Percentiles rank a stretch among this genome's conserved stretches.
phyloP scores from a whole-genome alignment of 2,797 vertebrate genomes.

The Synanceia verrucosa region DNA sequence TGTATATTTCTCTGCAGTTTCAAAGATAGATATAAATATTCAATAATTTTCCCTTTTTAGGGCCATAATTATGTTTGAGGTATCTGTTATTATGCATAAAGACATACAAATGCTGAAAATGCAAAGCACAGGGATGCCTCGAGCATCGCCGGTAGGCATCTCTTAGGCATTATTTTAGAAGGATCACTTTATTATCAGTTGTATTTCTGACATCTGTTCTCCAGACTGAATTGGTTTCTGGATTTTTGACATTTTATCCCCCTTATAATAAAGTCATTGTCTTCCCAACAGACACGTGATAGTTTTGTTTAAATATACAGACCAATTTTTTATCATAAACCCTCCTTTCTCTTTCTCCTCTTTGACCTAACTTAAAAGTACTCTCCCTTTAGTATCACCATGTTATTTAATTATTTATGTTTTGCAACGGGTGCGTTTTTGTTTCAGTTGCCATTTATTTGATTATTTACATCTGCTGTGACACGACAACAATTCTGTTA shows the following conservation, averaged over 20 bases:
- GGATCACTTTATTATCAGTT: constrained; percentile 12
- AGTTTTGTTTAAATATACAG: constrained; percentile 43
- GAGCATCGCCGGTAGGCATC: background rate
- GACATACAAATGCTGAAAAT: background rate
- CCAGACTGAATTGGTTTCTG: constrained; percentile 8
- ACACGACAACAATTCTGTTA: too few relatives aligned
- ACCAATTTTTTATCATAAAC: constrained; percentile 23
- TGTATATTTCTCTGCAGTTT: background rate
- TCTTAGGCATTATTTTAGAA: constrained; percentile 16
- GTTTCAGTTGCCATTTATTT: too few relatives aligned
- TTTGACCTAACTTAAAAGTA: constrained; percentile 23
- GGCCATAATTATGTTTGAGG: background rate
- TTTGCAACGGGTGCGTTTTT: constrained; percentile 44
- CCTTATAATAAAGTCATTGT: constrained; percentile 25
- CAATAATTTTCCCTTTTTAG: background rate
- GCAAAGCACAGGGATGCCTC: background rate
- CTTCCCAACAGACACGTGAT: background rate
- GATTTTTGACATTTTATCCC: constrained; percentile 22
- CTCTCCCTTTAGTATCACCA: background rate
- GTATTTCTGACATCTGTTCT: constrained; percentile 10
- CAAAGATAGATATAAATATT: background rate
- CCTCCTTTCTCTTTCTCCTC: background rate
- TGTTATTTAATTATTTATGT: constrained; percentile 28
- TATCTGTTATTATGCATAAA: background rate
- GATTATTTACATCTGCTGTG: too few relatives aligned